Percentiles rank a stretch among this genome's conserved stretches.
These are phyloP conservation scores for Netelia virgata DNA, from an alignment of 2,888 invertebrate genomes.

Conservation along the genomic window DNA sequence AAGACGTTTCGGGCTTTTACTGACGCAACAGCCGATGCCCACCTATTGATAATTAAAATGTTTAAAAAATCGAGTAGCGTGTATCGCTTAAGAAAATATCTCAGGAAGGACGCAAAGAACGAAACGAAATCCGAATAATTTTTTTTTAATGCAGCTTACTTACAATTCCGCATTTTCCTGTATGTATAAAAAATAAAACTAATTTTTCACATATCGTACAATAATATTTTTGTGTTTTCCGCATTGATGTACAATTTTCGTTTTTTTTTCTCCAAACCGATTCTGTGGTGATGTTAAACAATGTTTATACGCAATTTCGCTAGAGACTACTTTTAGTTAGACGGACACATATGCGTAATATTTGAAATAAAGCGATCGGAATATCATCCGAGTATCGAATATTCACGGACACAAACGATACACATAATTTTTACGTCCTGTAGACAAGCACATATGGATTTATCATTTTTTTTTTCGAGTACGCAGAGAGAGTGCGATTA, in stretches of 20 bases:
- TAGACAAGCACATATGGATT: neutral
- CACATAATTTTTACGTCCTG: neutral
- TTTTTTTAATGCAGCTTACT: conserved; percentile 71
- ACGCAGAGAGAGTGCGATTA: neutral
- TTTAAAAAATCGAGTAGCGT: neutral
- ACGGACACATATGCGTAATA: neutral
- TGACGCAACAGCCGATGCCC: conserved; percentile 93
- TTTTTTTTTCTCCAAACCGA: neutral
- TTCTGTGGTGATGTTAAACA: no score
- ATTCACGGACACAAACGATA: neutral
- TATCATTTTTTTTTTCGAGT: neutral
- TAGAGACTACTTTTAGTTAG: no score
- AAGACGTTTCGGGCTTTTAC: conserved; percentile 94
- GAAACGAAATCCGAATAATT: conserved; percentile 38
- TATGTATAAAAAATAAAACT: conserved; percentile 76
- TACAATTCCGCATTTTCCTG: conserved; percentile 62
- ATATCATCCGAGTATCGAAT: conserved; percentile 14
- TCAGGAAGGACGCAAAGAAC: neutral
- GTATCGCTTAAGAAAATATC: neutral
- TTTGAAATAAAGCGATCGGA: neutral
- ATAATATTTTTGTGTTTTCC: conserved; percentile 55
- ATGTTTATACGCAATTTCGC: no score
- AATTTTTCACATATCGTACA: conserved; percentile 70
- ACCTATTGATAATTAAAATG: conserved; percentile 86
- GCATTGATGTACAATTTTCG: conserved; percentile 63